Evolutionary conservation across 2,888 invertebrate species (phyloP).

Genomic region (Napeogenes inachia): DNA sequence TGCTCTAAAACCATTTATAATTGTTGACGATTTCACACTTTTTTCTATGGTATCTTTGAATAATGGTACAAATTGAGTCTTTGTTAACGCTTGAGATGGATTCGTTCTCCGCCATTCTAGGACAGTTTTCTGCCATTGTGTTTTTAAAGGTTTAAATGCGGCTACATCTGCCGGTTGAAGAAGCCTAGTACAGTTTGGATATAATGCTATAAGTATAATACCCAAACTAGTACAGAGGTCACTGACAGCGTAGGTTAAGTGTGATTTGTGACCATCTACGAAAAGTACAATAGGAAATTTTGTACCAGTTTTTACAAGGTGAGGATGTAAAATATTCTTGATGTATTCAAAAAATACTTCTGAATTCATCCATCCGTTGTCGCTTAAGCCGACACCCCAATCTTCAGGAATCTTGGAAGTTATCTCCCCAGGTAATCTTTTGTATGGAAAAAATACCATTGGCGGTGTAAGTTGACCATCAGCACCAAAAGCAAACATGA

Average conservation of each 20-base stretch:
- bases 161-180: slow-evolving; percentile 13
- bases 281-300: slow-evolving; percentile 27
- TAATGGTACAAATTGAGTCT: slow-evolving; percentile 11
- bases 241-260: slow-evolving; percentile 22
- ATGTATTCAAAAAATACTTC: slow-evolving; percentile 52
- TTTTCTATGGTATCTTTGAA: slow-evolving; percentile 6
- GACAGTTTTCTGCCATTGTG: slow-evolving; percentile 10
- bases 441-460: slow-evolving; percentile 34
- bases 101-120: slow-evolving; percentile 5
- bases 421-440: slow-evolving; percentile 8
- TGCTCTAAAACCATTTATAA: slow-evolving; percentile 15
- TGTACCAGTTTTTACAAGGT: slow-evolving; percentile 16
- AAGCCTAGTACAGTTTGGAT: slow-evolving; percentile 12
- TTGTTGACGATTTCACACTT: not conserved
- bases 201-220: slow-evolving; percentile 2
- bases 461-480: slow-evolving; percentile 42
- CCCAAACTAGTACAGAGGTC: slow-evolving; percentile 7
- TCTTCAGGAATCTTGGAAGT: slow-evolving; percentile 4
- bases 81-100: slow-evolving; percentile 10
- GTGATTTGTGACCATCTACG: slow-evolving; percentile 32
- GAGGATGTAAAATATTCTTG: slow-evolving; percentile 17
- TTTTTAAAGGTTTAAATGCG: slow-evolving; percentile 12
- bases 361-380: slow-evolving; percentile 54
- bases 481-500: slow-evolving; percentile 51
- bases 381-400: slow-evolving; percentile 48